A percentile compares a stretch with the other conserved stretches of the same genome.
These are phyloP conservation scores for Melieria picta DNA, from an alignment of 2,888 invertebrate species.

Conservation along the genomic window DNA sequence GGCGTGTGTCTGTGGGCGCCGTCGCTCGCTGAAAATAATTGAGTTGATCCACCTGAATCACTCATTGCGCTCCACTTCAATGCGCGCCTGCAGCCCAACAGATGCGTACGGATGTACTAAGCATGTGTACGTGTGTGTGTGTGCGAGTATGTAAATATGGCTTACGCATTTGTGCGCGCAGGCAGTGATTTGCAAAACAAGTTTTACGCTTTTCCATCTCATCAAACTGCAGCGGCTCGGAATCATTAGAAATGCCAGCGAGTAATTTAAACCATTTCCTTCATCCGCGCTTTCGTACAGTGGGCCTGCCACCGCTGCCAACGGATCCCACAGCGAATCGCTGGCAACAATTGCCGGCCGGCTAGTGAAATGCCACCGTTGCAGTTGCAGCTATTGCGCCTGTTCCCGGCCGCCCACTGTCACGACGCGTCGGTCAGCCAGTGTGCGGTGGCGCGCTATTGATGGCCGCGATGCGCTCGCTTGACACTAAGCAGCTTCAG, in stretches of 20 bases:
- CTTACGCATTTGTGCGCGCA: background rate
- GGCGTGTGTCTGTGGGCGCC: no score
- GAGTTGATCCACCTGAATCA: constrained; percentile 28
- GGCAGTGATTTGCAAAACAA: no score
- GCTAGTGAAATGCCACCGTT: background rate
- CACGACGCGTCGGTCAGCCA: background rate
- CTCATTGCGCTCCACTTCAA: background rate
- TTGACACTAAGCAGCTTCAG: constrained; percentile 49
- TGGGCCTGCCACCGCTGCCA: background rate
- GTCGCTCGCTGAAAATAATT: constrained; percentile 17
- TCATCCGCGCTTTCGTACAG: background rate
- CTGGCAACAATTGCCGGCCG: background rate
- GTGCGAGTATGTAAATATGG: background rate
- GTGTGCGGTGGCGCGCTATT: constrained; percentile 36
- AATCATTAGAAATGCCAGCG: no score
- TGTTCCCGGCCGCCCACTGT: background rate
- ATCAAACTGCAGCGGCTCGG: no score
- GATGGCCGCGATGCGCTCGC: constrained; percentile 45
- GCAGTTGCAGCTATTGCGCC: background rate
- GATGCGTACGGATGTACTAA: background rate
- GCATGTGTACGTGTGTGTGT: background rate
- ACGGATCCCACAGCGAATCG: background rate
- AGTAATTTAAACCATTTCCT: no score
- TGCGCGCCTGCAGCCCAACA: background rate
- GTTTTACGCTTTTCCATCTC: no score